Evolutionary conservation across 2,888 invertebrate species (phyloP).

Genomic region (Caenorhabditis drosophilae): DNA sequence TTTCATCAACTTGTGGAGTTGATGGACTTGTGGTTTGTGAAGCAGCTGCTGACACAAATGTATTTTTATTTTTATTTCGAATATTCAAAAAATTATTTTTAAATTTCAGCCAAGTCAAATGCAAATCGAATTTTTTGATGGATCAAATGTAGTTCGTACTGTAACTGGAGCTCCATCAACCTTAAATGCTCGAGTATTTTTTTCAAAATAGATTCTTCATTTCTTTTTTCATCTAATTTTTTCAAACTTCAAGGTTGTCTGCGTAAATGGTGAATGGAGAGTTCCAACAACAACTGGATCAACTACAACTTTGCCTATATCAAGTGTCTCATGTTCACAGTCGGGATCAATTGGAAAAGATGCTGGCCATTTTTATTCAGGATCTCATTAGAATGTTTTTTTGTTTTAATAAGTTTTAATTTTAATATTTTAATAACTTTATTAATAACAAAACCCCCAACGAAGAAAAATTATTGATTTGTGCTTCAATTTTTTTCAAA

Average conservation of each 20-base stretch:
- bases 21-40: conserved; percentile 38
- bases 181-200: conserved; percentile 9
- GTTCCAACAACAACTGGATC: conserved; percentile 6
- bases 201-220: too few species aligned
- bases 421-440: conserved; percentile 10
- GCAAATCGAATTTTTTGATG: conserved; percentile 23
- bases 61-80: background rate
- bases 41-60: conserved; percentile 39
- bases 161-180: conserved; percentile 15
- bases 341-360: conserved; percentile 29
- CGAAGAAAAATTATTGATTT: background rate
- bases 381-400: conserved; percentile 6
- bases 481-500: background rate
- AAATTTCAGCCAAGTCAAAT: conserved; percentile 23
- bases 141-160: conserved; percentile 3
- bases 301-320: conserved; percentile 3
- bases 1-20: conserved; percentile 41
- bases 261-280: conserved; percentile 23
- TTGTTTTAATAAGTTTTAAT: background rate
- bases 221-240: too few species aligned
- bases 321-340: conserved; percentile 32
- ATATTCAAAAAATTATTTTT: background rate
- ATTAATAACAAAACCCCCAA: conserved; percentile 6
- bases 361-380: conserved; percentile 15
- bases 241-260: too few species aligned